phyloP scores from a whole-genome alignment of 2,113 vertebrate genomes.

The Bubalus kerabau region DNA sequence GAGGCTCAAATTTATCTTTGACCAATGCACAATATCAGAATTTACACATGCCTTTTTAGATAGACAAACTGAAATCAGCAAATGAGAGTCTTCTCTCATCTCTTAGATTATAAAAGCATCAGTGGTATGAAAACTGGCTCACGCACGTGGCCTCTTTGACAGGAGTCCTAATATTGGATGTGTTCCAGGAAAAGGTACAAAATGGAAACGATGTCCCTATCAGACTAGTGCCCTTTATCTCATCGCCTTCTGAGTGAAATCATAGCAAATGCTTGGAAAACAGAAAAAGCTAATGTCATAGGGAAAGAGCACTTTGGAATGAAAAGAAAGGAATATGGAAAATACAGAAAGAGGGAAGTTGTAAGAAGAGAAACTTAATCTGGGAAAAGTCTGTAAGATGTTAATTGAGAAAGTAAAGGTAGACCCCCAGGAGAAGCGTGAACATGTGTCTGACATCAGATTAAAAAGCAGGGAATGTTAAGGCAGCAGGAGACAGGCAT shows the following conservation, averaged over 20 bases:
- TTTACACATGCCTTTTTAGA: neutral
- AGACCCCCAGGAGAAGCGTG: neutral
- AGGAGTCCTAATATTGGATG: neutral
- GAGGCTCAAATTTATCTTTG: neutral
- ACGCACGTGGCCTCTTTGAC: fast-evolving
- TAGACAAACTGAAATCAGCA: neutral
- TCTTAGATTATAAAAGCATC: neutral
- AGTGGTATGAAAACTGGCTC: fast-evolving
- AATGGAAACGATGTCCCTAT: neutral
- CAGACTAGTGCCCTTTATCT: neutral
- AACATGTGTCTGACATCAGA: fast-evolving
- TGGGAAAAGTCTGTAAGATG: neutral
- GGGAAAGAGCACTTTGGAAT: neutral
- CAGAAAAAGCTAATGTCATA: neutral
- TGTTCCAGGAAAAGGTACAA: neutral
- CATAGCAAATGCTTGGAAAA: neutral
- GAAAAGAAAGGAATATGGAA: neutral
- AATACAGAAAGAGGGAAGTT: fast-evolving
- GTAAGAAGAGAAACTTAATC: neutral
- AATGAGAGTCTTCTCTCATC: neutral
- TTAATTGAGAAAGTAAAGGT: neutral
- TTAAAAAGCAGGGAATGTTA: fast-evolving
- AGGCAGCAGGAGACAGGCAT: neutral
- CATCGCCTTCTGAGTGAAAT: fast-evolving
- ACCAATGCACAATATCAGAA: neutral